Conservation (phyloP, 2,113 vertebrate species). For the Microcebus ravelobensis region DNA sequence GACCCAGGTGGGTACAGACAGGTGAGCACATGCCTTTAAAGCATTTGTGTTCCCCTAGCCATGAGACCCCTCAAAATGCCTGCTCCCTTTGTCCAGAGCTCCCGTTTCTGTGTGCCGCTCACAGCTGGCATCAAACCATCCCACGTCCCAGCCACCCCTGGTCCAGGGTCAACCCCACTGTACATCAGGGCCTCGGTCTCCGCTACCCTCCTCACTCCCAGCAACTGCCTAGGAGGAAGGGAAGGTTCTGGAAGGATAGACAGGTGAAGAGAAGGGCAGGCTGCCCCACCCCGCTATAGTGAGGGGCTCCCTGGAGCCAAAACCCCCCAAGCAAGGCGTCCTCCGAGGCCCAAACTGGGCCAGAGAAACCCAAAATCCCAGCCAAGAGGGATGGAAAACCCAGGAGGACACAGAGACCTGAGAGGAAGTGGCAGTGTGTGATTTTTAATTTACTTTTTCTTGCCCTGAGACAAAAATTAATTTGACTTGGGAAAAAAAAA, state of each 20-base stretch:
- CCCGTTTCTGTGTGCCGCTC: background rate
- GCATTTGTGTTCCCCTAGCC: background rate
- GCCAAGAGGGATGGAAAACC: constrained; percentile 50
- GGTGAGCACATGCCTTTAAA: accelerated
- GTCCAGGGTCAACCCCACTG: too few species aligned
- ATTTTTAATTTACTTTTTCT: constrained; percentile 81
- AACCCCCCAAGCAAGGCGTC: background rate
- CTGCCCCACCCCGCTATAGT: background rate
- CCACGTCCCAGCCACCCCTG: background rate
- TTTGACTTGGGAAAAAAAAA: too few species aligned
- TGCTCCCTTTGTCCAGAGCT: background rate
- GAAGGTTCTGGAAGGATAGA: background rate
- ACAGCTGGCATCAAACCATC: background rate
- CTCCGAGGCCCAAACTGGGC: constrained; percentile 35
- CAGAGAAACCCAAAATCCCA: constrained; percentile 49
- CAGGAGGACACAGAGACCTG: background rate
- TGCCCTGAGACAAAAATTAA: constrained; percentile 79
- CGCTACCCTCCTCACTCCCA: background rate
- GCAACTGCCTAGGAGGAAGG: background rate
- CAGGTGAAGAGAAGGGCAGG: background rate
- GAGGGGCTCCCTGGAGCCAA: background rate
- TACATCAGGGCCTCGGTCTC: background rate
- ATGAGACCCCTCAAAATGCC: background rate
- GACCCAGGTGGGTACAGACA: background rate
- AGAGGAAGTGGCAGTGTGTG: constrained; percentile 29